phyloP scores from a whole-genome alignment of 2,888 invertebrate genomes.

The Callyntrura sp. region DNA sequence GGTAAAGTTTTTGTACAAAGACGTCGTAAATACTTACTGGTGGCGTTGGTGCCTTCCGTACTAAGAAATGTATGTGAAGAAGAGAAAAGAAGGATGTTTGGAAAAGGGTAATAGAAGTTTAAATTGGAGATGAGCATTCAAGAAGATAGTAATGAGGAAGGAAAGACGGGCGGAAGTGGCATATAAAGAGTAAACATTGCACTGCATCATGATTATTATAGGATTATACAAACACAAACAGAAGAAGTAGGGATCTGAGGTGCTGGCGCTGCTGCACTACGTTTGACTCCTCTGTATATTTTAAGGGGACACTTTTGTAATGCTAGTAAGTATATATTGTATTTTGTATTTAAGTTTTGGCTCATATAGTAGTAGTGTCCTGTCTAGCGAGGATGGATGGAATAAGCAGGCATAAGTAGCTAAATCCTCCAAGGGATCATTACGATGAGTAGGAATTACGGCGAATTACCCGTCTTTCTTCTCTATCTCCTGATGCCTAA shows the following conservation, averaged over 20 bases:
- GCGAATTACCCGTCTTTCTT: constrained; percentile 81
- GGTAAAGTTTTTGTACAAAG: constrained; percentile 57
- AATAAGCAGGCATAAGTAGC: constrained; percentile 78
- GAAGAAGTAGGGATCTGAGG: no score
- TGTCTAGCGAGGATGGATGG: constrained; percentile 55
- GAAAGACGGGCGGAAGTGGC: constrained; percentile 61
- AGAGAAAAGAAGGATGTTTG: constrained; percentile 57
- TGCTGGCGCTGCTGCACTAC: neutral
- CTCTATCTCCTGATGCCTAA: constrained; percentile 73
- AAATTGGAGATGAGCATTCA: constrained; percentile 57
- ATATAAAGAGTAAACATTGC: constrained; percentile 67
- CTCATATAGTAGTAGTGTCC: neutral
- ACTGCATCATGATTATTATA: constrained; percentile 53
- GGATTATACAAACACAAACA: constrained; percentile 26
- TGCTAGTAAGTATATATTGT: neutral
- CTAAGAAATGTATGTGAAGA: constrained; percentile 10
- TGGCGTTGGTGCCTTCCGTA: neutral
- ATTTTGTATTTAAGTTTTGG: neutral
- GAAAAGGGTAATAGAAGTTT: constrained; percentile 67
- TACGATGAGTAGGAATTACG: constrained; percentile 83
- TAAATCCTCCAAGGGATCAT: constrained; percentile 84
- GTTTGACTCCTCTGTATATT: constrained; percentile 22
- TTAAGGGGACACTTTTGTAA: neutral
- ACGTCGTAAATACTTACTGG: constrained; percentile 45
- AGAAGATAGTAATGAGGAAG: constrained; percentile 70